Percentiles rank a stretch among this genome's conserved stretches.
Conservation (phyloP, 1,140 invertebrate species). For the Calephelis virginiensis region DNA sequence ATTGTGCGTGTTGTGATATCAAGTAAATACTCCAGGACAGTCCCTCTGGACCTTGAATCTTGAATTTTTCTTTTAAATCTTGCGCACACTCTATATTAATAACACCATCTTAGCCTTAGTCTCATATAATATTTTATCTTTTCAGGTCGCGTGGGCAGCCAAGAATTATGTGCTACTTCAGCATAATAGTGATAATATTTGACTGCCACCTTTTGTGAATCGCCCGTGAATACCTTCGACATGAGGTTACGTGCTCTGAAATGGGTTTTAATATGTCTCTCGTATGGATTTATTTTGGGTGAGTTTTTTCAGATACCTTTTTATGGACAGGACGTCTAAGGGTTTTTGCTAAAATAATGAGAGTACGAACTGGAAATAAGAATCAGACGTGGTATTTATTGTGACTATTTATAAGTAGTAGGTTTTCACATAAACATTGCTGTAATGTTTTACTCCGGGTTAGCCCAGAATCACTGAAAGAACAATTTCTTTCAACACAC, state of each 20-base stretch:
- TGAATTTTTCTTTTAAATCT: neutral
- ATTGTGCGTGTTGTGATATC: too few relatives aligned
- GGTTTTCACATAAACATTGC: too few relatives aligned
- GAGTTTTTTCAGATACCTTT: constrained; percentile 25
- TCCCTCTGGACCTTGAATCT: too few relatives aligned
- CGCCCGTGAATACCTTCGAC: constrained; percentile 31
- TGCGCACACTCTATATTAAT: neutral
- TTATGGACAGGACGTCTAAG: neutral
- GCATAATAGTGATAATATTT: constrained; percentile 62
- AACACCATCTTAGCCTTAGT: neutral
- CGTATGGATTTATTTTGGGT: constrained; percentile 44
- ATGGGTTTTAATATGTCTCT: constrained; percentile 36
- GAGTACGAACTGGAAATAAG: too few relatives aligned
- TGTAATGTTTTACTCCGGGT: too few relatives aligned
- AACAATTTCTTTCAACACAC: too few relatives aligned
- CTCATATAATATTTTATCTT: constrained; percentile 25
- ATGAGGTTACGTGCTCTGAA: constrained; percentile 44
- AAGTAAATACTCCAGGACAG: too few relatives aligned
- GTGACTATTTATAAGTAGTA: too few relatives aligned
- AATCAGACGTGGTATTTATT: too few relatives aligned
- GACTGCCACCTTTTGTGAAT: constrained; percentile 45
- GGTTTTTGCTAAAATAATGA: too few relatives aligned
- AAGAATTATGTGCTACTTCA: constrained; percentile 56
- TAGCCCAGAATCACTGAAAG: too few relatives aligned
- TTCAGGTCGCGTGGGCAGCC: constrained; percentile 38